These are phyloP conservation scores for Monoplex corrugatus DNA, from an alignment of 2,888 invertebrate genomes.

Conservation along the genomic window DNA sequence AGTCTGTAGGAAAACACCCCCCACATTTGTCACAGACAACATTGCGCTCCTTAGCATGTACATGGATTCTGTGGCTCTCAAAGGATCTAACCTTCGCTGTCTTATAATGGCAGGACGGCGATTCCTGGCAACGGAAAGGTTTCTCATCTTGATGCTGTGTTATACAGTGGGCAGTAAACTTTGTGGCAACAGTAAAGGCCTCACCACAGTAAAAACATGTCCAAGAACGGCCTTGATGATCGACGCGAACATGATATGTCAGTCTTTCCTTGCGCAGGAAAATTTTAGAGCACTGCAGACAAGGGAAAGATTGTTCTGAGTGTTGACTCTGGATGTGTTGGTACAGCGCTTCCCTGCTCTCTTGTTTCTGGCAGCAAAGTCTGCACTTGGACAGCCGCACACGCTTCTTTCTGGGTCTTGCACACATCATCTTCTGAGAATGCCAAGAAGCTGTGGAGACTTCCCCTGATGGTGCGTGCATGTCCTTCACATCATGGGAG, in stretches of 20 bases:
- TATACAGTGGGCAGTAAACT: background rate
- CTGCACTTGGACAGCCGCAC: background rate
- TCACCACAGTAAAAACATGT: background rate
- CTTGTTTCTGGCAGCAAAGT: background rate
- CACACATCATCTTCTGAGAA: background rate
- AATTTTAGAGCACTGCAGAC: background rate
- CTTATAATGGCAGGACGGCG: background rate
- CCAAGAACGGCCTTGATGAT: background rate
- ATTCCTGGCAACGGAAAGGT: conserved; percentile 22
- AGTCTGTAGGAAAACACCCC: background rate
- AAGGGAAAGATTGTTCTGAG: background rate
- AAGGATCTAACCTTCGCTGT: background rate
- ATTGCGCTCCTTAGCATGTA: conserved; percentile 9
- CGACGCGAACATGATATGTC: background rate
- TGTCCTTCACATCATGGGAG: background rate
- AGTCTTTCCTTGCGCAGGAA: conserved; percentile 23
- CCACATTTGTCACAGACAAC: conserved; percentile 27
- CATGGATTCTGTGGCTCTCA: background rate
- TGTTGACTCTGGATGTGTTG: conserved; percentile 3
- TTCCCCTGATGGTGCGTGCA: background rate
- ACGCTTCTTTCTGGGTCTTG: background rate
- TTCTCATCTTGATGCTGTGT: background rate
- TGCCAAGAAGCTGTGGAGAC: background rate
- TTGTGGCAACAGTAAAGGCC: background rate
- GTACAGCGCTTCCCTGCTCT: background rate